phyloP scores from a whole-genome alignment of 2,797 vertebrate species.

The Brachyalestes nurse region DNA sequence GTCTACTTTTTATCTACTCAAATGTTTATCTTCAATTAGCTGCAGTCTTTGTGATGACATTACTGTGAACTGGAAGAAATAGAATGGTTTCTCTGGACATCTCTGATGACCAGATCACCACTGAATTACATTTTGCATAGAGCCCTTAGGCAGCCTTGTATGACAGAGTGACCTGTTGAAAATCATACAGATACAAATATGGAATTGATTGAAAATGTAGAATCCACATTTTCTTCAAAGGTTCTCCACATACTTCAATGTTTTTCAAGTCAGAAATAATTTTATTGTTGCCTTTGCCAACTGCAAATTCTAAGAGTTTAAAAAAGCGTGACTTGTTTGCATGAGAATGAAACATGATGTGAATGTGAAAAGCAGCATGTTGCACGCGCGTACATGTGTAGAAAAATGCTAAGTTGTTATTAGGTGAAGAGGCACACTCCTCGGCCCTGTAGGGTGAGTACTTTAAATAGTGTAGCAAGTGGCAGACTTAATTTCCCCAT shows the following conservation, averaged over 20 bases:
- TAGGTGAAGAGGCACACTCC: slow-evolving; percentile 71
- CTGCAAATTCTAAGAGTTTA: not conserved
- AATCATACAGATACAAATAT: not conserved
- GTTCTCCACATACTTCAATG: not conserved
- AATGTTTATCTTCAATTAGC: no score
- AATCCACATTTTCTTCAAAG: not conserved
- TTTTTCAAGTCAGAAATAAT: not conserved
- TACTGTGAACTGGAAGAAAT: no score
- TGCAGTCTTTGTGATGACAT: no score
- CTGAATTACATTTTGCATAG: no score
- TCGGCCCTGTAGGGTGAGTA: slow-evolving; percentile 70
- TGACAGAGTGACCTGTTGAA: no score
- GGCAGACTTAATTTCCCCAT: slow-evolving; percentile 75
- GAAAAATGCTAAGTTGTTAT: slow-evolving; percentile 50
- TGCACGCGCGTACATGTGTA: not conserved
- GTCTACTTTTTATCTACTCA: no score
- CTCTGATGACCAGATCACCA: no score
- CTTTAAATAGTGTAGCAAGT: slow-evolving; percentile 82
- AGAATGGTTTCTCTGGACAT: no score
- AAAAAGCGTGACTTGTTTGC: not conserved
- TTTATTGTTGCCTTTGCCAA: not conserved
- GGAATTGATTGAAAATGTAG: not conserved
- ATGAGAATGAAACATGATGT: slow-evolving; percentile 1
- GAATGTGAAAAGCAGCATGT: slow-evolving; percentile 2
- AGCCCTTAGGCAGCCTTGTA: no score